Evolutionary conservation across 2,888 invertebrate genomes (phyloP), one percentile per base, ranked within the genome.

Genomic region (Spodoptera picta): DNA sequence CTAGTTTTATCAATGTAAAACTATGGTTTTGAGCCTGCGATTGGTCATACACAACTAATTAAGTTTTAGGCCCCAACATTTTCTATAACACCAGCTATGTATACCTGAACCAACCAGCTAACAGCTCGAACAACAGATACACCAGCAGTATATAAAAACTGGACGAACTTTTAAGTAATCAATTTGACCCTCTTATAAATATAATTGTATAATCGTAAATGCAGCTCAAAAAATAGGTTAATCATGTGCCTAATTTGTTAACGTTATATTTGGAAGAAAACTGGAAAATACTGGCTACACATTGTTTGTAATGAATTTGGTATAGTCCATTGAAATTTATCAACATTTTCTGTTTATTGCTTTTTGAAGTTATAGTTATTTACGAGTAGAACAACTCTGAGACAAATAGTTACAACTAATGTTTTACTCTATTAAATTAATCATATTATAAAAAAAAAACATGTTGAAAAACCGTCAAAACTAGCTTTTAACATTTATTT

Each of bases 141-240:
- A 19, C 23, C 24, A 55, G 19, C 27, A 46, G 45, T 45, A 12
- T 11, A 50, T 12, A 46, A 66, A 44, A 42, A 31, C 59, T 50
- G 36, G 24, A 27, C 4, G 10, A 36, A 7, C 9, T 5, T 12
- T 58, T 10, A 36, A 14, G 11, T 68, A 19, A 50, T 49, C 14
- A 31, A 42, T 59, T 61, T 19, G 41, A 27, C 42, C 12, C 19
- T 27, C 19, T 43, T 27, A 65, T 42, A 31, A 47, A 45, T 44
- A 41, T 61, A 69, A 27, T 47, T 36, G 49, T 42, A 36, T 45
- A 50, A 50, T 31, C 31, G 36, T 56, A 53, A 56, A 68, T 53
- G 57, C 52, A 27, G 51, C 43, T 52, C 6, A 53, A 65, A 65
- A 58, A 49, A 56, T 51, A 42, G 23, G 10, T 57, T 53, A 27